phyloP scores from a whole-genome alignment of 2,797 vertebrate genomes.

The Hemibagrus guttatus region DNA sequence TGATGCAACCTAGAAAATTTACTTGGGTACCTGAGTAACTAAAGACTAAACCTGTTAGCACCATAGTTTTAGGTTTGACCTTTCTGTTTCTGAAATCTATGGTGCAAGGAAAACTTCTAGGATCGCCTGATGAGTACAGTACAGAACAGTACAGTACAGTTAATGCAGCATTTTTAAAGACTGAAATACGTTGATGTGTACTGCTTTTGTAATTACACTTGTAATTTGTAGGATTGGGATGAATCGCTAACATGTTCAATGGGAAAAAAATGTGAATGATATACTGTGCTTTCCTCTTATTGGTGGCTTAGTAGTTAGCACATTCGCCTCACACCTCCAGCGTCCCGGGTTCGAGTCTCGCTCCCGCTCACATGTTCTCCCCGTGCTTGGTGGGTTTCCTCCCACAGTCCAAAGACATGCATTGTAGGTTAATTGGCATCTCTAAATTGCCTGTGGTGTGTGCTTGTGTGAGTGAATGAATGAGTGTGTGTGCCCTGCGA shows the following conservation, averaged over 20 bases:
- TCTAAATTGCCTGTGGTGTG: no score
- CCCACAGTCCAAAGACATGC: no score
- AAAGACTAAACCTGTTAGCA: not conserved
- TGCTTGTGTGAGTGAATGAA: no score
- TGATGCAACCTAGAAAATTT: not conserved
- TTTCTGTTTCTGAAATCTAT: not conserved
- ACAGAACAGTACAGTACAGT: not conserved
- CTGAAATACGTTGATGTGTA: not conserved
- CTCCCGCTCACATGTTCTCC: no score
- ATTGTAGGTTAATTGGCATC: no score
- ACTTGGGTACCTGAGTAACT: not conserved
- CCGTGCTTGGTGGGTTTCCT: no score
- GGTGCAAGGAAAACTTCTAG: not conserved
- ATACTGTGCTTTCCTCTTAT: no score
- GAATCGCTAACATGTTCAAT: not conserved
- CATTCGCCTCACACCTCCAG: no score
- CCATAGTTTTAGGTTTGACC: not conserved
- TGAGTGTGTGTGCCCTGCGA: no score
- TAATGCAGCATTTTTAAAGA: not conserved
- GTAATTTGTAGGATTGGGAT: not conserved
- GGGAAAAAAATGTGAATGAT: not conserved
- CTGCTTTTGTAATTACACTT: not conserved
- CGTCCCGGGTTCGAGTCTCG: no score
- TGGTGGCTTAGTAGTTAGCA: no score
- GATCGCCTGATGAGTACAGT: not conserved